Evolutionary conservation across 37 sponge, comb jelly and placozoan genomes (phyloP), one percentile per base, ranked within the genome.

Genomic region (Chondrilla cf. caribensis): DNA sequence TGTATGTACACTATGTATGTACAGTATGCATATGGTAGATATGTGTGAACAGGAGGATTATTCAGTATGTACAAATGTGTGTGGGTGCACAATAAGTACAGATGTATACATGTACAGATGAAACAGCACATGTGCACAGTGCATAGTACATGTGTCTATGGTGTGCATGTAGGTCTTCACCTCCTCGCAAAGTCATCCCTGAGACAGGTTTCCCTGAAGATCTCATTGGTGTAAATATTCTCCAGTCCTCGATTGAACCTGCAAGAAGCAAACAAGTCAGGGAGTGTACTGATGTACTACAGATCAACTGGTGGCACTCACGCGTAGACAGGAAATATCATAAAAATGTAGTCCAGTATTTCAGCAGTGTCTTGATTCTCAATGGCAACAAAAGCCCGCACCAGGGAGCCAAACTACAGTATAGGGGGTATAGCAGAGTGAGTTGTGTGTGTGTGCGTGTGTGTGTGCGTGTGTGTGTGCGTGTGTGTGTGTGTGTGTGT

Each of bases 161-260:
- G 11, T 47, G 51, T 47, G 51, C 51, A 14, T 47, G 11, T 47
- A 47, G 1, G n/a, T 25, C 21, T 71, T 86, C 54, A 86, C 87
- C 37, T 70, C 60, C 47, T 42, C n/a, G 65, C n/a, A 22, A 80
- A 31, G 0, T 21, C 67, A 37, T 31, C 81, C 3, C 25, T 35
- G 37, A 64, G 65, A 54, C 93, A 93, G 3, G 58, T 35, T 0
- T 58, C 19, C 41, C 54, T 83, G 40, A 60, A 0, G 0, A 38
- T 37, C 7, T 93, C 35, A 62, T 93, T 93, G 59, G 59, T 75
- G 38, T 89, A 93, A n/a, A 93, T 70, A 43, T 86, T 80, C 51
- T 71, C 71, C 26, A 93, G 38, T 0, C 82, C 89, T 58, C 65
- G 43, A 32, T 65, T 55, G 14, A 90, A 60, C 55, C 90, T 90